These are phyloP conservation scores for Thereva nobilitata DNA, from an alignment of 2,888 invertebrate species.

Conservation along the genomic window DNA sequence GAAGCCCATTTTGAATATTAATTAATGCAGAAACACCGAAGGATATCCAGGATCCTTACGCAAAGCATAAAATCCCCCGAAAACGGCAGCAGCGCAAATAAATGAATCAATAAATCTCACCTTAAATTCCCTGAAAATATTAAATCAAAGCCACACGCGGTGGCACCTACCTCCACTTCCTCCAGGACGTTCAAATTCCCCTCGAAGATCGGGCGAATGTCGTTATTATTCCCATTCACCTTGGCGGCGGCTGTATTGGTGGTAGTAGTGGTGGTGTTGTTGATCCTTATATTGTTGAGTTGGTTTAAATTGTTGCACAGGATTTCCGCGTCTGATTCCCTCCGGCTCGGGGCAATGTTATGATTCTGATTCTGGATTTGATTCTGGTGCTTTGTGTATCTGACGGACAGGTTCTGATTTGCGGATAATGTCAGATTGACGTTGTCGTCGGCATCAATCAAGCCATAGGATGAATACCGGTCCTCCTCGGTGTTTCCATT, in stretches of 20 bases:
- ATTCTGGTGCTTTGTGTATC: background rate
- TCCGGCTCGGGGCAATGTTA: background rate
- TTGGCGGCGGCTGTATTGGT: conserved; percentile 27
- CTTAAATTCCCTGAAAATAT: conserved; percentile 2
- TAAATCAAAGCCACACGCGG: background rate
- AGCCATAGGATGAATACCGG: conserved; percentile 2
- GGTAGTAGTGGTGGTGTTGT: conserved; percentile 30
- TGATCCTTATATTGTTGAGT: conserved; percentile 34
- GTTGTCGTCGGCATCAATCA: conserved; percentile 35
- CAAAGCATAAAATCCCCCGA: too few relatives aligned
- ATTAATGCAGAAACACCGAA: too few relatives aligned
- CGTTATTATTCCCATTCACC: conserved; percentile 36
- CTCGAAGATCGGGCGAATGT: conserved; percentile 35
- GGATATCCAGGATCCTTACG: too few relatives aligned
- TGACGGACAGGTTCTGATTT: conserved; percentile 11
- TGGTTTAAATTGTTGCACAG: conserved; percentile 34
- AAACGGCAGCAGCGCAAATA: too few relatives aligned
- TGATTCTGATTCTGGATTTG: conserved; percentile 11
- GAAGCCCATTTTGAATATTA: too few relatives aligned
- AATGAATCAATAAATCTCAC: background rate
- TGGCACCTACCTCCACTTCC: conserved; percentile 32
- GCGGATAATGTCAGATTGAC: conserved; percentile 37
- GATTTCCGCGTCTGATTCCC: conserved; percentile 15
- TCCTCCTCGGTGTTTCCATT: conserved; percentile 36
- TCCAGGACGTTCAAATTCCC: conserved; percentile 37